A percentile compares a stretch with the other conserved stretches of the same genome.
Conservation (phyloP, 2,113 vertebrate species). For the Nerophis ophidion region DNA sequence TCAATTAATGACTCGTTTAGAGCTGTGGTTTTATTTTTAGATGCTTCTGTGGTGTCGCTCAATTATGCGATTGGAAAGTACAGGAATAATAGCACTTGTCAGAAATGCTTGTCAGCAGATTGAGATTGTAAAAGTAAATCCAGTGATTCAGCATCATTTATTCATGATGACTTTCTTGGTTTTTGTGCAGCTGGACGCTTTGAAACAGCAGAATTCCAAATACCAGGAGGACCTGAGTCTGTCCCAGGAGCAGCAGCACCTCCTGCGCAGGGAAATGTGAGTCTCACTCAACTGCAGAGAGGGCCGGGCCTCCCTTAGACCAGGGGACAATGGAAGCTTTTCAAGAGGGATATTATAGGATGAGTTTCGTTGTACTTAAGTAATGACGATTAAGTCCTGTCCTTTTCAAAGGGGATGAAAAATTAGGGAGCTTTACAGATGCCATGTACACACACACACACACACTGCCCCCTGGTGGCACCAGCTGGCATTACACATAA, state of each 20-base stretch:
- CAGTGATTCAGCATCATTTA: too few relatives aligned
- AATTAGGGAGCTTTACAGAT: background rate
- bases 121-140: too few relatives aligned
- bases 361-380: too few relatives aligned
- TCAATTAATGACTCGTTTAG: conserved; percentile 36
- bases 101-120: too few relatives aligned
- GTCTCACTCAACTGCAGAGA: conserved; percentile 17
- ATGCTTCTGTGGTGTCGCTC: background rate
- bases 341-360: too few relatives aligned
- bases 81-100: too few relatives aligned
- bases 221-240: conserved; percentile 80
- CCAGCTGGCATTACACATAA: too few relatives aligned
- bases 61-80: background rate
- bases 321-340: too few relatives aligned
- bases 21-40: conserved; percentile 5
- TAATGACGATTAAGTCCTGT: too few relatives aligned
- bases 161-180: background rate
- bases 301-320: background rate
- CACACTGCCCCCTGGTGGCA: too few relatives aligned
- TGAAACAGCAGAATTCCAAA: conserved; percentile 84
- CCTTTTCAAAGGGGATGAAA: too few relatives aligned
- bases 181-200: conserved; percentile 75
- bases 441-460: background rate
- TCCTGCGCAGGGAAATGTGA: conserved; percentile 87
- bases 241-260: conserved; percentile 77